Evolutionary conservation across 2,113 vertebrate genomes (phyloP).

Genomic region (Anseranas semipalmata): DNA sequence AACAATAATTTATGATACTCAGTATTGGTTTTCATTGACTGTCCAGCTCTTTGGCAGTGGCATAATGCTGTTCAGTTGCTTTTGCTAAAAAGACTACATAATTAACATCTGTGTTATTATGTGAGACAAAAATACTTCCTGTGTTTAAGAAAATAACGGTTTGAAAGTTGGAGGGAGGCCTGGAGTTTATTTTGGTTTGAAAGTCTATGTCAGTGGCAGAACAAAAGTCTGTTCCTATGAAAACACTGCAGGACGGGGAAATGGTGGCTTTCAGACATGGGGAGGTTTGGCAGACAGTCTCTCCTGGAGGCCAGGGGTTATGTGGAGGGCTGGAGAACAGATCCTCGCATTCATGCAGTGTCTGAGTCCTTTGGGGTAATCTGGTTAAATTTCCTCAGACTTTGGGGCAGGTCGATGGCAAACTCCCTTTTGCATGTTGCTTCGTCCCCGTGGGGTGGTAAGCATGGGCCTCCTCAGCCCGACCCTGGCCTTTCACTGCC

Average conservation of each 20-base stretch:
- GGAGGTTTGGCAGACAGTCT: neutral
- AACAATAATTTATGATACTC: slow-evolving; percentile 71
- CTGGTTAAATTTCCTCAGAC: neutral
- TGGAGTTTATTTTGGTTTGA: slow-evolving; percentile 5
- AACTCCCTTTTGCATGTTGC: neutral
- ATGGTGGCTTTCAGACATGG: neutral
- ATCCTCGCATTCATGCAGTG: neutral
- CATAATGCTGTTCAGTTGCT: slow-evolving; percentile 46
- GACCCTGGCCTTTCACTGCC: neutral
- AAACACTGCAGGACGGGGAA: neutral
- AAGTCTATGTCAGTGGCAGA: neutral
- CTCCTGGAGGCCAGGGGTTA: neutral
- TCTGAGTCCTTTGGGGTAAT: neutral
- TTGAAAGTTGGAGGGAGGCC: neutral
- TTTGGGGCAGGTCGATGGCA: neutral
- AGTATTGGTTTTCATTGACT: slow-evolving; percentile 47
- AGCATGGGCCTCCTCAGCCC: neutral
- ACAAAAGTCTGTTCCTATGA: neutral
- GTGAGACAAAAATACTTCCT: slow-evolving; percentile 41
- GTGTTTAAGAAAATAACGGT: slow-evolving; percentile 55
- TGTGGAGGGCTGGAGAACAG: neutral
- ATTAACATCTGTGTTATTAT: slow-evolving; percentile 32
- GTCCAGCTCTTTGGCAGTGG: slow-evolving; percentile 20
- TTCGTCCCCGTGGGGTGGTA: neutral
- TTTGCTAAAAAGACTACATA: slow-evolving; percentile 34